A percentile compares a stretch with the other conserved stretches of the same genome.
phyloP scores from a whole-genome alignment of 2,888 invertebrate genomes.

The Sisyra nigra region DNA sequence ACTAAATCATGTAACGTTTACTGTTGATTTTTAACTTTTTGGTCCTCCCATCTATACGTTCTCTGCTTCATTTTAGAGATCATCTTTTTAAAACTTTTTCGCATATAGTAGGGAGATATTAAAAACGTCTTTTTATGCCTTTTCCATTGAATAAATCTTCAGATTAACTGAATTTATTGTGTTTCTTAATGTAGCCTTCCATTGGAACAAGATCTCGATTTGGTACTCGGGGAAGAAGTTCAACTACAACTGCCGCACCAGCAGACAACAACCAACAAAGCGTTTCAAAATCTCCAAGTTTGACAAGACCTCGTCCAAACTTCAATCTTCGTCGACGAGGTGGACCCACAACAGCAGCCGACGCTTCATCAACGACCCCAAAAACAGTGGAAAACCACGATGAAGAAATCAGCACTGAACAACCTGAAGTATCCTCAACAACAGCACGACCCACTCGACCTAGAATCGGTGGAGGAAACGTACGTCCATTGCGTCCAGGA shows the following conservation, averaged over 20 bases:
- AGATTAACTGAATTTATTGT: slow-evolving; percentile 1
- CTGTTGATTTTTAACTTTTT: no score
- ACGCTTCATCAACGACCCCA: slow-evolving; percentile 15
- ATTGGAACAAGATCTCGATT: slow-evolving; percentile 19
- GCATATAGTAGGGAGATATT: no score
- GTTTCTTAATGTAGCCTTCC: slow-evolving; percentile 20
- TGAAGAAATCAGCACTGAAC: slow-evolving; percentile 8
- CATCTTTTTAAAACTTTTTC: no score
- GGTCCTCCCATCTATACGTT: slow-evolving; percentile 1
- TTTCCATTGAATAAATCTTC: no score
- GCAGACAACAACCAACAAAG: slow-evolving; percentile 18
- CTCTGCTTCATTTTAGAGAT: slow-evolving; percentile 7
- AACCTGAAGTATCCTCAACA: slow-evolving; percentile 2
- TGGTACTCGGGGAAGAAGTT: slow-evolving; percentile 19
- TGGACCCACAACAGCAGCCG: slow-evolving; percentile 20
- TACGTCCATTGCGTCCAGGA: slow-evolving; percentile 45
- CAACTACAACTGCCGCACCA: slow-evolving; percentile 24
- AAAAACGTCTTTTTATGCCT: no score
- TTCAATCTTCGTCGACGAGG: slow-evolving; percentile 22
- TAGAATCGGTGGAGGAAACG: slow-evolving; percentile 22
- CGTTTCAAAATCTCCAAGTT: slow-evolving; percentile 18
- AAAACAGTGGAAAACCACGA: slow-evolving; percentile 12
- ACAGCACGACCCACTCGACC: slow-evolving; percentile 22
- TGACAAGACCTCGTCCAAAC: slow-evolving; percentile 32
- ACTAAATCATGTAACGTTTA: neutral